Evolutionary conservation across 37 sponge, comb jelly and placozoan species (phyloP).

Genomic region (Spongilla lacustris): DNA sequence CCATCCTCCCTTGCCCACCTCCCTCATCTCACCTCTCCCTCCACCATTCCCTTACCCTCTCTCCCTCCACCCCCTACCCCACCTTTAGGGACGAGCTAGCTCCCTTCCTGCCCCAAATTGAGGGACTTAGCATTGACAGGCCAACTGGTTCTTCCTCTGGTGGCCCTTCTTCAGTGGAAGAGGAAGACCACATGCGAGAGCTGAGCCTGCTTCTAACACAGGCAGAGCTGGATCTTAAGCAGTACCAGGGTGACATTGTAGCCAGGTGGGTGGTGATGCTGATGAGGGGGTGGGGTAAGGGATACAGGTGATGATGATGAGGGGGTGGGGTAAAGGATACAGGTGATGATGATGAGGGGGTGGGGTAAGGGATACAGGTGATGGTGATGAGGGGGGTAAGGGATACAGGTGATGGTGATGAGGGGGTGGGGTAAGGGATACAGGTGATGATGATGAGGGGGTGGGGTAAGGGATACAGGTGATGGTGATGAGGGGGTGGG

Average conservation of each 20-base stretch:
- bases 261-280: background rate
- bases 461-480: no score
- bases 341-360: no score
- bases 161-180: conserved; percentile 4
- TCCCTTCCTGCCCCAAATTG: background rate
- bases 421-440: no score
- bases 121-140: background rate
- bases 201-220: background rate
- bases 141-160: conserved; percentile 19
- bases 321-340: no score
- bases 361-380: no score
- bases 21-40: background rate
- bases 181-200: conserved; percentile 2
- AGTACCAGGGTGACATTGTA: background rate
- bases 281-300: no score
- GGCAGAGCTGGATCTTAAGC: conserved; percentile 32
- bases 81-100: background rate
- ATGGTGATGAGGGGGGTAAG: no score
- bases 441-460: no score
- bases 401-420: no score
- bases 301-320: no score
- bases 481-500: no score
- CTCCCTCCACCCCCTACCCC: background rate
- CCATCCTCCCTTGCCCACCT: background rate
- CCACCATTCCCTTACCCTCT: background rate